phyloP scores from a whole-genome alignment of 2,113 vertebrate species.

The Taurulus bubalis region DNA sequence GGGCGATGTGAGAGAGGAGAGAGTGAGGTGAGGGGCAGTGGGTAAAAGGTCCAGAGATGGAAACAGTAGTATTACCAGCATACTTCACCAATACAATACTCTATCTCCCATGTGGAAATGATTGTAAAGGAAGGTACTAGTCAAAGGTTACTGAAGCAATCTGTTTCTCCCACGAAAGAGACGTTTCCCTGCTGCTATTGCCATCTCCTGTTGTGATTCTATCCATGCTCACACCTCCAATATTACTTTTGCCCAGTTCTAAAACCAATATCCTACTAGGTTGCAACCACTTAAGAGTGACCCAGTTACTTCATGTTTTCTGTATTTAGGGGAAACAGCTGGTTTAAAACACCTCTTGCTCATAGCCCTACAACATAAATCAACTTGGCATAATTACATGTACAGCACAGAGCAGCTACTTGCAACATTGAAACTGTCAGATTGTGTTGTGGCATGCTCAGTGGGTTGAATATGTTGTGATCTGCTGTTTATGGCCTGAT shows the following conservation, averaged over 20 bases:
- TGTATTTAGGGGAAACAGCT: not conserved
- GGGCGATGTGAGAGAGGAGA: constrained; percentile 6
- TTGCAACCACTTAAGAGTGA: not conserved
- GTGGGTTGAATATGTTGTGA: constrained; percentile 6
- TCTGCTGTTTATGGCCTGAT: not conserved
- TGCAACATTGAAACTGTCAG: constrained; percentile 12
- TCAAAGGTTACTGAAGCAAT: constrained; percentile 39
- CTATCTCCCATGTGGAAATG: not conserved
- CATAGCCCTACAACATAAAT: constrained; percentile 23
- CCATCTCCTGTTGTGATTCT: constrained; percentile 2
- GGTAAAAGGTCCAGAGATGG: constrained; percentile 16
- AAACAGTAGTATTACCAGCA: not conserved
- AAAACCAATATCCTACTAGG: not conserved
- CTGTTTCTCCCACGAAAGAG: constrained; percentile 29
- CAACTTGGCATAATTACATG: constrained; percentile 24
- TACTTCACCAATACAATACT: constrained; percentile 3
- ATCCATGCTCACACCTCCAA: not conserved
- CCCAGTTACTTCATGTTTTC: not conserved
- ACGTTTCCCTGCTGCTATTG: not conserved
- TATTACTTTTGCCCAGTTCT: constrained; percentile 10
- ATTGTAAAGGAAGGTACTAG: constrained; percentile 14
- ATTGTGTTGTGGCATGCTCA: constrained; percentile 10
- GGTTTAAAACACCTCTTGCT: constrained; percentile 17
- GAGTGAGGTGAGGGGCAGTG: not conserved
- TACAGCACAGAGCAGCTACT: constrained; percentile 16